Evolutionary conservation across 2,113 vertebrate genomes (phyloP).

Genomic region (Arothron firmamentum): DNA sequence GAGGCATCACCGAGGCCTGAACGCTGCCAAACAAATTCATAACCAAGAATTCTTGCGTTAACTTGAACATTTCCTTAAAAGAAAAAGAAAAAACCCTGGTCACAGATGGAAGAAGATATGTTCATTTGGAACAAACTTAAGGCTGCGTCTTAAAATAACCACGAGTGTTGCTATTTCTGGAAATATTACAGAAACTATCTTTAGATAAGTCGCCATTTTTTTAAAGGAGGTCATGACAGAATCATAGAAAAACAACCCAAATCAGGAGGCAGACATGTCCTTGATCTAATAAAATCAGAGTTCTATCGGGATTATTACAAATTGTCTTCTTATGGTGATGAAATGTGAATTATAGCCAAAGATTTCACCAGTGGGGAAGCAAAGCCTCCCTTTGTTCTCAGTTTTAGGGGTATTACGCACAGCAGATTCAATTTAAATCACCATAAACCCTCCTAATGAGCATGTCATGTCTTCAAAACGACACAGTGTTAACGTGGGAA

Average conservation of each 20-base stretch:
- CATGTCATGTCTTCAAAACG: conserved; percentile 40
- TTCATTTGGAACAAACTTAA: no score
- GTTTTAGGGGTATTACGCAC: conserved; percentile 29
- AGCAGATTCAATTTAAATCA: conserved; percentile 24
- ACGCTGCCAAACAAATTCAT: no score
- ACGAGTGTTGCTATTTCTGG: no score
- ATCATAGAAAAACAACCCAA: no score
- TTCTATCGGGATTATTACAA: background rate
- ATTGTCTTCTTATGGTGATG: background rate
- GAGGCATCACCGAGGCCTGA: no score
- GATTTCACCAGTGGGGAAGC: background rate
- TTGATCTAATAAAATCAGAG: background rate
- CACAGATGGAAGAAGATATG: background rate
- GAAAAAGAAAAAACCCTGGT: conserved; percentile 12
- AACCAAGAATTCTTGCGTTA: no score
- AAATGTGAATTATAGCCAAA: conserved; percentile 2
- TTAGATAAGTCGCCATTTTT: no score
- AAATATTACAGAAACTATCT: no score
- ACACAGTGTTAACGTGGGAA: conserved; percentile 35
- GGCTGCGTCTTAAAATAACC: no score
- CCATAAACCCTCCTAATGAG: conserved; percentile 47
- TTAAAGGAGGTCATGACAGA: no score
- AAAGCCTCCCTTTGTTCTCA: conserved; percentile 25
- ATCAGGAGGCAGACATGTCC: no score
- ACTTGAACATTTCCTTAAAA: no score